Base-by-base conservation (phyloP, 2,797 vertebrate genomes). In the Numenius phaeopus region DNA sequence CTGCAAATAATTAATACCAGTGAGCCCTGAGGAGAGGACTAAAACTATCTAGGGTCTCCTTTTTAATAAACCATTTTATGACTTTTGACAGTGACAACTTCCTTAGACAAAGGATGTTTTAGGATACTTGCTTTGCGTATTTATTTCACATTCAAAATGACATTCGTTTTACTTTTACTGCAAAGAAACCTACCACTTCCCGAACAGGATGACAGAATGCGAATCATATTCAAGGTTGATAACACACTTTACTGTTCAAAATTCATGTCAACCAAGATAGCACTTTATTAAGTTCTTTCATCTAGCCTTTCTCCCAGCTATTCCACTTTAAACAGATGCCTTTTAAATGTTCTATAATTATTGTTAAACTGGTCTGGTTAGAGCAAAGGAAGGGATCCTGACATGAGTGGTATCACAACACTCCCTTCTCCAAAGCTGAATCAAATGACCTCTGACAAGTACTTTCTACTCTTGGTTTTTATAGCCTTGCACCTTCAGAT, bases 1-100 rank as follows among this genome's bases (percentile, higher is more conserved):
- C 10, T 83, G 71, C 21, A 85, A 94, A 96, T 90, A 95, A 95
- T 92, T 96, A 90, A 91, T 87, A 49, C 18, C 64, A 55, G 19
- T 26, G 61, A 91, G 22, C 66, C 39, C 46, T 50, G 15, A 92
- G 88, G 83, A 84, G 67, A 83, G 32, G 8, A 69, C 14, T 6
- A 92, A 85, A 94, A 80, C 44, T 67, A 24, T 67, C 71, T 29
- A 78, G 64, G 40, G 23, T 49, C 8, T 94, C 26, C 57, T 87
- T 85, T 37, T 67, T 2, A 10, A n/a, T 79, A 93, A 77, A 90
- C 46, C 22, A 57, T 61, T 92, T 85, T 20, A 92, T 72, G 22
- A 80, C 34, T 89, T 92, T 61, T 93, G 90, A 65, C 78, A 85
- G 40, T 49, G 64, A 89, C 66, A 93, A 39, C 30, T 78, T 90